Evolutionary conservation across 2,888 invertebrate species (phyloP), one percentile per base, ranked within the genome.

Genomic region (Xylota sylvarum): DNA sequence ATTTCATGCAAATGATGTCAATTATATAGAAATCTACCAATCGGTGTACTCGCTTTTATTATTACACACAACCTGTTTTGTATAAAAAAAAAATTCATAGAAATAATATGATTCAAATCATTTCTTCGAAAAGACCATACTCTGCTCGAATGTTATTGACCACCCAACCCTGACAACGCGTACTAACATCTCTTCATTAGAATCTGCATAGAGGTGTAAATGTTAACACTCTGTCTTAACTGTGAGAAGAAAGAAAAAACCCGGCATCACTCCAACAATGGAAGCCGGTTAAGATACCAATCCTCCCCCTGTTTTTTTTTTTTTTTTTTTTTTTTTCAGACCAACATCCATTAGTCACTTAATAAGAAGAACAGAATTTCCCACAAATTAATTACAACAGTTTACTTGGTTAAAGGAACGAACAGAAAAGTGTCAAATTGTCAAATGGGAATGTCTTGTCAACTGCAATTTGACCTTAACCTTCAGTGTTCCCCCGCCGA

Each of bases 391-490:
- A 55, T 52, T 65, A 50, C 12, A 17, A 46, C 17, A 35, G 4
- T 23, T 19, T 23, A 19, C 40, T 37, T 12, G 12, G 10, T 9
- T 3, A 30, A 30, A 56, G 5, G n/a, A 32, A 46, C 2, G 37
- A 32, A 52, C 30, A 10, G 30, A 55, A 9, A 62, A 84, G 43
- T 69, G 67, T 56, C 37, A 69, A 55, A 37, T 19, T 56, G 74
- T 64, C 73, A 79, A 60, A 73, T 55, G 62, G 46, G 55, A 69
- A 62, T 74, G 62, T 56, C 69, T 62, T 80, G 58, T 80, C 79
- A 50, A 19, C 40, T 37, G n/a, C 14, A 10, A 43, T 48, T 50
- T 79, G 62, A 80, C 84, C 84, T 84, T 80, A 74, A 84, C 84
- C 84, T 69, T 58, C 14, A 12, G 35, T 23, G n/a, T 19, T 46